Percentiles rank a stretch among this genome's conserved stretches.
These are phyloP conservation scores for Chelon labrosus DNA, from an alignment of 2,797 vertebrate species.

Conservation along the genomic window DNA sequence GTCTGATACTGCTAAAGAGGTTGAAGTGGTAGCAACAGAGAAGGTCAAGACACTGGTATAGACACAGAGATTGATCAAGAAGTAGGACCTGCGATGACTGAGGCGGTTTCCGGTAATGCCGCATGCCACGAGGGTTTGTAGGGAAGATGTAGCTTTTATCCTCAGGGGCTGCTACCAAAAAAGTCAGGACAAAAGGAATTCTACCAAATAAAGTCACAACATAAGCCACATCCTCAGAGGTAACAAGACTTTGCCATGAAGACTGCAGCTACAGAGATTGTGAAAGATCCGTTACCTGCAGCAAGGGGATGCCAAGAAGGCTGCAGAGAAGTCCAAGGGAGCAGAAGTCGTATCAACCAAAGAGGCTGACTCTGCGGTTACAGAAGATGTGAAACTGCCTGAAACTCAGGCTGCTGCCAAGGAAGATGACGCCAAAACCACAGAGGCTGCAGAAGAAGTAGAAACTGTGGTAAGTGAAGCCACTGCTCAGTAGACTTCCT, in stretches of 20 bases:
- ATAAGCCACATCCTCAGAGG: neutral
- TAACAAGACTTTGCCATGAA: neutral
- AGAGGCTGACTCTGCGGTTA: neutral
- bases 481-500: neutral
- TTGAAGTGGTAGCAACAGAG: neutral
- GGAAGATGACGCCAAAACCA: slow-evolving; percentile 4
- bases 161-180: neutral
- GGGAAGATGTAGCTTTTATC: neutral
- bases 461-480: slow-evolving; percentile 4
- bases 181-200: neutral
- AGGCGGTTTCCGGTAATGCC: slow-evolving; percentile 1
- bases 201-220: neutral
- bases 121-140: slow-evolving; percentile 11
- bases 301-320: neutral
- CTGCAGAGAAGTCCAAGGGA: slow-evolving; percentile 3
- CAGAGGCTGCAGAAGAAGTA: slow-evolving; percentile 2
- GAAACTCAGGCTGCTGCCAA: slow-evolving; percentile 9
- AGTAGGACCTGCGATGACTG: neutral
- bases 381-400: slow-evolving; percentile 10
- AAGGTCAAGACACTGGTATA: neutral
- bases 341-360: neutral
- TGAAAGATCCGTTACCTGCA: neutral
- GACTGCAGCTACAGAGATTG: neutral
- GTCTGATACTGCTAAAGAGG: slow-evolving; percentile 13
- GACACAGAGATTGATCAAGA: slow-evolving; percentile 25